A percentile compares a stretch with the other conserved stretches of the same genome.
Conservation (phyloP, 2,888 invertebrate species). For the Trichogramma evanescens region DNA sequence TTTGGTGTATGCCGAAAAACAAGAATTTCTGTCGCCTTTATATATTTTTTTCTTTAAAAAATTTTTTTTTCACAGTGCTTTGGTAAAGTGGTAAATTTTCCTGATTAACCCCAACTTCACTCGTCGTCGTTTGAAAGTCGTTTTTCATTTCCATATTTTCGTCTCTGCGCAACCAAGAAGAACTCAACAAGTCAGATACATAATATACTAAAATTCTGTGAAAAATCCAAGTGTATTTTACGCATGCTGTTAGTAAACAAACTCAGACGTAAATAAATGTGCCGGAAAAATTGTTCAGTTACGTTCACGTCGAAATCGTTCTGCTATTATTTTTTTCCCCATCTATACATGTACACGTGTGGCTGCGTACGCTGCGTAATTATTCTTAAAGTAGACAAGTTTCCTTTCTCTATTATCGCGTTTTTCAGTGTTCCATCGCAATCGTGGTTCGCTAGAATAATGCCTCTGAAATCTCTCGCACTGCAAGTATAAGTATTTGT, state of each 20-base stretch:
- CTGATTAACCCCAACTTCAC: slow-evolving; percentile 25
- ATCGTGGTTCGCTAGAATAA: slow-evolving; percentile 16
- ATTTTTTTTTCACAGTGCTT: slow-evolving; percentile 9
- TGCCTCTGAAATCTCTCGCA: slow-evolving; percentile 19
- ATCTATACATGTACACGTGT: slow-evolving; percentile 41
- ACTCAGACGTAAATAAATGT: slow-evolving; percentile 31
- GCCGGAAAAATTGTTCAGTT: slow-evolving; percentile 39
- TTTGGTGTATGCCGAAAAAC: slow-evolving; percentile 42
- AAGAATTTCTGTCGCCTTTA: slow-evolving; percentile 34
- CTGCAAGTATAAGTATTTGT: slow-evolving; percentile 13
- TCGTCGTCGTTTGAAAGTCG: slow-evolving; percentile 22
- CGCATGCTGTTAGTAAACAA: slow-evolving; percentile 30
- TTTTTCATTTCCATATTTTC: slow-evolving; percentile 30
- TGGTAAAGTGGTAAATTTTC: slow-evolving; percentile 11
- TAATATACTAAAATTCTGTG: neutral
- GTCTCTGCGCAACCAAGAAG: slow-evolving; percentile 43
- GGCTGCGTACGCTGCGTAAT: no score
- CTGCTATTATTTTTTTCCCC: slow-evolving; percentile 27
- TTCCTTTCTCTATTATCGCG: slow-evolving; percentile 17
- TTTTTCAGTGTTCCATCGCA: slow-evolving; percentile 19
- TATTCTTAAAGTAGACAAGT: slow-evolving; percentile 40
- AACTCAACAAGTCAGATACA: slow-evolving; percentile 24
- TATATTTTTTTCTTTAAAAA: neutral
- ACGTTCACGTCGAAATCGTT: slow-evolving; percentile 33
- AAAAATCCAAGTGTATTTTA: no score